Base-by-base conservation (phyloP, 2,888 invertebrate genomes). In the Danaus chrysippus region DNA sequence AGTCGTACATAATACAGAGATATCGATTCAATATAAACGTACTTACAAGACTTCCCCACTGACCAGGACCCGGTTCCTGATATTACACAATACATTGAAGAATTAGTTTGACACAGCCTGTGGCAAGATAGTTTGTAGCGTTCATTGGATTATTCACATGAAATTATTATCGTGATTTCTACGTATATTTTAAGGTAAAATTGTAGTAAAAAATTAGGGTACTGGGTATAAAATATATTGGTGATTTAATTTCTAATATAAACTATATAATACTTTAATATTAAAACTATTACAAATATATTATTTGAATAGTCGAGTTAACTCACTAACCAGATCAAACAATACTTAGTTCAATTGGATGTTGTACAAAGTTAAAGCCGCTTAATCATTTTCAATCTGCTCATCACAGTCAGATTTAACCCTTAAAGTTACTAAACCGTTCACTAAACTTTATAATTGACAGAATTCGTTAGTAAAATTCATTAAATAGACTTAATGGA, bases 1-100 rank as follows among this genome's bases (percentile, higher is more conserved):
- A 13, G 54, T 58, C 42, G 19, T 66, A 61, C 44, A 66, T 66
- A 57, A 63, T 66, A 61, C 61, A 66, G 54, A 43, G 10, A 11
- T 66, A 66, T 66, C 61, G 63, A 66, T 66, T 58, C 23, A 34
- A 34, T 34, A 5, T 34, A 49, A 56, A 42, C 63, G 54, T 57
- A 43, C 42, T 63, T 59, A 10, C 44, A 53, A 56, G 46, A 59
- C 23, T 15, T 11, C 11, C 10, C 17, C 43, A 44, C 19, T 13
- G 46, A 41, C 11, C 54, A 15, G 49, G 10, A 11, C 49, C 17
- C 17, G 17, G 49, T 49, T 15, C 15, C 49, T 58, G 10, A 8
- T 53, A 42, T 63, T 54, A 43, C 15, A 58, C 52, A 62, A 56
- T 34, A 34, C 23, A 34, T 34, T 34, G 23, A 34, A 1, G 3